These are phyloP conservation scores for Battus philenor DNA, from an alignment of 1,140 invertebrate genomes.

Conservation along the genomic window DNA sequence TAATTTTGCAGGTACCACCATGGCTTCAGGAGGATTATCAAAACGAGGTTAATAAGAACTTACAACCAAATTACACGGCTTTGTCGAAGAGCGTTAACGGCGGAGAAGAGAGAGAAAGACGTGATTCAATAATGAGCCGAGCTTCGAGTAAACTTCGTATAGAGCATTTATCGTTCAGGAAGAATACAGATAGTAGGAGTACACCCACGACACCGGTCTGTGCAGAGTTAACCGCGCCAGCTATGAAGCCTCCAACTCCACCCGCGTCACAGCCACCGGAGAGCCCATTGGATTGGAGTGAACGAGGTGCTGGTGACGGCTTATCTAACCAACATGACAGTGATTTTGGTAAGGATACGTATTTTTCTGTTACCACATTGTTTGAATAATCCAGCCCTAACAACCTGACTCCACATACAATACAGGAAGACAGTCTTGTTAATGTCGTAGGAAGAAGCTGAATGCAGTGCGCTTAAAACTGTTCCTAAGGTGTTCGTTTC, in stretches of 20 bases:
- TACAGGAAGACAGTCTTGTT: too few relatives aligned
- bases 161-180: constrained; percentile 61
- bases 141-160: constrained; percentile 65
- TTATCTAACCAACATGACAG: constrained; percentile 89
- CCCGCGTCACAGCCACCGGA: constrained; percentile 82
- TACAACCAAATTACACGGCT: constrained; percentile 61
- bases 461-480: too few relatives aligned
- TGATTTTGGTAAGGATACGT: constrained; percentile 81
- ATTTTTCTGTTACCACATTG: neutral
- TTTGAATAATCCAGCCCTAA: neutral
- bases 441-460: too few relatives aligned
- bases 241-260: constrained; percentile 24
- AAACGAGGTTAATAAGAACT: constrained; percentile 65
- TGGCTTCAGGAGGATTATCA: constrained; percentile 83
- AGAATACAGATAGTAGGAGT: constrained; percentile 47
- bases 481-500: too few relatives aligned
- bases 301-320: constrained; percentile 88
- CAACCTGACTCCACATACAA: too few relatives aligned
- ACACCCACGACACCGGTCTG: constrained; percentile 50
- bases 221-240: constrained; percentile 78
- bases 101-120: constrained; percentile 51
- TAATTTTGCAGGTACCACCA: constrained; percentile 84
- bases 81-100: constrained; percentile 55
- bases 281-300: constrained; percentile 82
- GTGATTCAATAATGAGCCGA: constrained; percentile 64